Evolutionary conservation across 2,113 vertebrate genomes (phyloP).

Genomic region (Smithornis capensis): DNA sequence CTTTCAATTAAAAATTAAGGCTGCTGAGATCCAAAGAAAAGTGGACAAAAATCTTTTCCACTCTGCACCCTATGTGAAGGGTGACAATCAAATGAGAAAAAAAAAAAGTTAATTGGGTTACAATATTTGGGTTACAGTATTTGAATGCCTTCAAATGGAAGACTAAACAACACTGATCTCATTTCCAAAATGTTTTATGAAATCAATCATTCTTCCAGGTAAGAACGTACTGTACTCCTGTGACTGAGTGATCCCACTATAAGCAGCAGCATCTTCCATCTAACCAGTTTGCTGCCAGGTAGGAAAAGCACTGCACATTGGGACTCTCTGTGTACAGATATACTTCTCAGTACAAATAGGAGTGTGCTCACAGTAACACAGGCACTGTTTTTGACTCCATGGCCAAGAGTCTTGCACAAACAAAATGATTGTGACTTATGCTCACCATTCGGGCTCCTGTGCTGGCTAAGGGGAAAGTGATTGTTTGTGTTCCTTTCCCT

Average conservation of each 20-base stretch:
- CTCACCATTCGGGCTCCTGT: constrained; percentile 37
- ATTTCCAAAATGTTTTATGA: background rate
- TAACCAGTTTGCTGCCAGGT: background rate
- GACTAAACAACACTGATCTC: background rate
- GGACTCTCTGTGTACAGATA: background rate
- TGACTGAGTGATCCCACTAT: background rate
- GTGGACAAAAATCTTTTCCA: background rate
- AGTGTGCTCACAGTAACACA: background rate
- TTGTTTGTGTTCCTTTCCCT: constrained; percentile 51
- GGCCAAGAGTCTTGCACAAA: constrained; percentile 53
- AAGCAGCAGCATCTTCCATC: background rate
- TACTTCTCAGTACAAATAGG: background rate
- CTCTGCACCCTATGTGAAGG: background rate
- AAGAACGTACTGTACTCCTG: background rate
- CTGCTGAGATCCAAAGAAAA: background rate
- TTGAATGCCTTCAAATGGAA: background rate
- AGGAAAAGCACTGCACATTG: background rate
- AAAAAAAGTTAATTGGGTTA: background rate
- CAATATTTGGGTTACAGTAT: no score
- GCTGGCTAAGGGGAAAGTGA: constrained; percentile 45
- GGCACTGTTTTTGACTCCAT: background rate
- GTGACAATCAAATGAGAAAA: background rate
- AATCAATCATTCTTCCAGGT: background rate
- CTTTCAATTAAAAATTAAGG: constrained; percentile 14
- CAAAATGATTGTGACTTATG: constrained; percentile 58